Percentiles rank a stretch among this genome's conserved stretches.
These are phyloP conservation scores for Oreortyx pictus DNA, from an alignment of 2,797 vertebrate species.

Conservation along the genomic window DNA sequence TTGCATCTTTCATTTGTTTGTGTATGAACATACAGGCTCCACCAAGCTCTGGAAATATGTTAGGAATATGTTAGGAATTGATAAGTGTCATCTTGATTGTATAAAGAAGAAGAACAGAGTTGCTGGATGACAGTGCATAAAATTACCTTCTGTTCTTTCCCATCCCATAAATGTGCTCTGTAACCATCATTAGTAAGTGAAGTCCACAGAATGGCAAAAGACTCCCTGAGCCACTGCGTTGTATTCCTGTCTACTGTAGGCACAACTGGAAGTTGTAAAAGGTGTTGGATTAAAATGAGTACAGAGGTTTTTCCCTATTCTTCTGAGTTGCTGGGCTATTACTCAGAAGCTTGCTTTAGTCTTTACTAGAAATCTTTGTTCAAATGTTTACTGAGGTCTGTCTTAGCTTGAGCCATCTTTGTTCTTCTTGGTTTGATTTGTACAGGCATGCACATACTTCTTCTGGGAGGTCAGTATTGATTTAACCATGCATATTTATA, in stretches of 20 bases:
- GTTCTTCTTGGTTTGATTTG: slow-evolving; percentile 14
- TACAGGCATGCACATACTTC: background rate
- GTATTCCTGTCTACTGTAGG: background rate
- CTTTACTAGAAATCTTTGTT: background rate
- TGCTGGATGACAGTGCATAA: background rate
- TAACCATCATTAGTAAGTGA: background rate
- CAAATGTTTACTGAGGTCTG: slow-evolving; percentile 1
- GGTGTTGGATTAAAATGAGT: background rate
- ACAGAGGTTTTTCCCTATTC: background rate
- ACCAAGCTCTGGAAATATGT: background rate
- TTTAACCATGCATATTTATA: slow-evolving; percentile 9
- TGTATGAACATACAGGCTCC: background rate
- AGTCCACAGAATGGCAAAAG: background rate
- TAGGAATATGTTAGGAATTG: background rate
- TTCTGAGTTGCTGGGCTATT: background rate
- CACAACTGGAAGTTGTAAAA: background rate
- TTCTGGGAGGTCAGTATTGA: background rate
- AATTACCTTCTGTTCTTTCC: background rate
- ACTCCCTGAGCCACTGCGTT: background rate
- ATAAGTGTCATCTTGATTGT: background rate
- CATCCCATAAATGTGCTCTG: background rate
- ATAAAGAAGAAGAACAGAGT: background rate
- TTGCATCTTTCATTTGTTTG: slow-evolving; percentile 7
- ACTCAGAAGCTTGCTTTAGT: background rate
- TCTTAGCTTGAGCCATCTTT: background rate